These are phyloP conservation scores for Trachelipus rathkii DNA, from an alignment of 1,140 invertebrate species.

Conservation along the genomic window DNA sequence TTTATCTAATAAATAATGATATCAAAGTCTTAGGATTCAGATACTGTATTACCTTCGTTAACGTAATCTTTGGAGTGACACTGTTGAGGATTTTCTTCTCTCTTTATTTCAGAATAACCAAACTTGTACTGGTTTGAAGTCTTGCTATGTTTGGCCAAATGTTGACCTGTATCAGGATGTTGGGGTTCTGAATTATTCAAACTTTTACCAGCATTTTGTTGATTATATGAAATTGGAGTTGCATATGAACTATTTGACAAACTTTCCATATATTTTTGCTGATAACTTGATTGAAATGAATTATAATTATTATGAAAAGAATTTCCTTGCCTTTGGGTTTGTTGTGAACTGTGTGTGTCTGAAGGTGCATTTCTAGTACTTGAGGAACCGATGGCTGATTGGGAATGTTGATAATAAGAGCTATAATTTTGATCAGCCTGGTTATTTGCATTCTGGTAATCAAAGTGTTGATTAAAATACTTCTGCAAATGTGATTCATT, in stretches of 20 bases:
- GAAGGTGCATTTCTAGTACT: not conserved
- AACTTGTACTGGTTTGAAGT: not conserved
- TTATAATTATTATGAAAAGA: not conserved
- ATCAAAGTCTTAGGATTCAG: not conserved
- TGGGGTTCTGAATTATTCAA: not conserved
- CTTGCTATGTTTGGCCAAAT: not conserved
- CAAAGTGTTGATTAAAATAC: not conserved
- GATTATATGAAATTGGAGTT: not conserved
- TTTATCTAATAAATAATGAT: not conserved
- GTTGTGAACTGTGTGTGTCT: not conserved
- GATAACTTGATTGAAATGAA: not conserved
- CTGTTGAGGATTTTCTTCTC: not conserved
- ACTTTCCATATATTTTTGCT: not conserved
- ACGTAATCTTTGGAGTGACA: not conserved
- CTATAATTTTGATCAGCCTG: not conserved
- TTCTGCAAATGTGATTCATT: not conserved
- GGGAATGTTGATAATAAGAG: not conserved
- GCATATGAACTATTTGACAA: not conserved
- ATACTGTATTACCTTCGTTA: not conserved
- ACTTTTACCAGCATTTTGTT: not conserved
- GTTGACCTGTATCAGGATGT: not conserved
- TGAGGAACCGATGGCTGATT: not conserved
- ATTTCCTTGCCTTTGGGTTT: not conserved
- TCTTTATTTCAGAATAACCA: not conserved
- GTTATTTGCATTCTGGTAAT: not conserved